Evolutionary conservation across 53 echinoderm and acorn worm species (phyloP).

Genomic region (Zoroaster sp.): DNA sequence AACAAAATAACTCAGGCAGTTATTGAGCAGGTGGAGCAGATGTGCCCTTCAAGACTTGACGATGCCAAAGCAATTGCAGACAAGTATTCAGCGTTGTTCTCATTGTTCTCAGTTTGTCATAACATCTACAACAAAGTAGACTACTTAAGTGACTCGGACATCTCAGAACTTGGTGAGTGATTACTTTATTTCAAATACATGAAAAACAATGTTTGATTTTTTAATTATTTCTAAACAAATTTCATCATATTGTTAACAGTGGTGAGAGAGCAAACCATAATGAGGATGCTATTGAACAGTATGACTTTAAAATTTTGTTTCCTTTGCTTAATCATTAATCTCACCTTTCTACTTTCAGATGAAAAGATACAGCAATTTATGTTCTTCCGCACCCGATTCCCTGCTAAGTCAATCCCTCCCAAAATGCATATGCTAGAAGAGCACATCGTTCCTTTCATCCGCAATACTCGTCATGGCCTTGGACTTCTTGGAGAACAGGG

Average conservation of each 20-base stretch:
- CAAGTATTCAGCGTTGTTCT: not conserved
- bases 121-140: not conserved
- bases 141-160: not conserved
- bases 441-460: slow-evolving; percentile 13
- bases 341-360: not conserved
- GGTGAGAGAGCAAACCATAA: too few relatives aligned
- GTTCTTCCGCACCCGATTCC: not conserved
- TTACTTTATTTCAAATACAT: not conserved
- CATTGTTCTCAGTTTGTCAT: not conserved
- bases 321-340: too few relatives aligned
- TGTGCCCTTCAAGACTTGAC: not conserved
- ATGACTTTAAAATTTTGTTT: too few relatives aligned
- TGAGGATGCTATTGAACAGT: not conserved
- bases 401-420: not conserved
- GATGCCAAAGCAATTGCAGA: not conserved
- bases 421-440: slow-evolving; percentile 32
- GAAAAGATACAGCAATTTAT: not conserved
- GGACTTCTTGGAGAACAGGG: slow-evolving; percentile 35
- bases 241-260: not conserved
- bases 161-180: not conserved
- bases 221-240: not conserved
- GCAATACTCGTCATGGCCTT: not conserved
- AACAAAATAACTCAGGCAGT: slow-evolving; percentile 1
- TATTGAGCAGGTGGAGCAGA: not conserved
- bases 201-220: not conserved